Evolutionary conservation across 2,797 vertebrate species (phyloP).

Genomic region (Myiotriccus ornatus): DNA sequence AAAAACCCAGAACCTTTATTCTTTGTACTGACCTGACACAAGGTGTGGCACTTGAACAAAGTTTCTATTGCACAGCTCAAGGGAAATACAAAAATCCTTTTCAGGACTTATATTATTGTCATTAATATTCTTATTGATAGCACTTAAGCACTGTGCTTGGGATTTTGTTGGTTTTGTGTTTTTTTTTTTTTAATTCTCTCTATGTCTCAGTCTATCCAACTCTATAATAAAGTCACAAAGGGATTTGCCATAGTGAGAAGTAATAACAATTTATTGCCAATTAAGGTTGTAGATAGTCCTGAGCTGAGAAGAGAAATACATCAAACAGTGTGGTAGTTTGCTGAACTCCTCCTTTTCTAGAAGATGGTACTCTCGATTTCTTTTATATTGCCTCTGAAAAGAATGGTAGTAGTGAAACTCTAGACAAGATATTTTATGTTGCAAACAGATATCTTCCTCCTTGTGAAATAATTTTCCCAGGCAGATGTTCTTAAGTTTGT

Average conservation of each 20-base stretch:
- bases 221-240: background rate
- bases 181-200: background rate
- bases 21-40: background rate
- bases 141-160: background rate
- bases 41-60: background rate
- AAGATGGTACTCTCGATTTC: background rate
- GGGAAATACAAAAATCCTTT: background rate
- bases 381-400: background rate
- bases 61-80: background rate
- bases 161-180: too few species aligned
- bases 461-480: background rate
- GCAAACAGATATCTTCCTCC: background rate
- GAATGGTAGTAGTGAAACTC: conserved; percentile 1
- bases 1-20: background rate
- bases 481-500: background rate
- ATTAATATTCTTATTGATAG: background rate
- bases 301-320: conserved; percentile 16
- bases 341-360: background rate
- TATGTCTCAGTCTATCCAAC: background rate
- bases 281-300: background rate
- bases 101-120: background rate
- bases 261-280: conserved; percentile 39
- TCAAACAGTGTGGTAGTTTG: background rate
- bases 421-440: background rate
- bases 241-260: background rate